These are phyloP conservation scores for Brienomyrus longianalis DNA, from an alignment of 2,113 vertebrate species.

Conservation along the genomic window DNA sequence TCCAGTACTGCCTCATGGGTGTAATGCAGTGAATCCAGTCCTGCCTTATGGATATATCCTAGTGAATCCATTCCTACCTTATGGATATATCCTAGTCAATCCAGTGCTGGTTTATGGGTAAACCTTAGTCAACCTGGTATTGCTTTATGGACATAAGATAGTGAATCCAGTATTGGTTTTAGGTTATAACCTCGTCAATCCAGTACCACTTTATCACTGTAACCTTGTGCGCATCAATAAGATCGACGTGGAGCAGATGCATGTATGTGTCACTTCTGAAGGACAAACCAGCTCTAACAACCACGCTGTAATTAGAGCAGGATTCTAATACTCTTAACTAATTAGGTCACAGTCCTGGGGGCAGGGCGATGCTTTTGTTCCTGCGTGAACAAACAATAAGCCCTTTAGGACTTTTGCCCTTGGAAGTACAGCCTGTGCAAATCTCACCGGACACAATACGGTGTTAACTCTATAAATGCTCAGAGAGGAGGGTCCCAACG, in stretches of 20 bases:
- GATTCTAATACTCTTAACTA: constrained; percentile 13
- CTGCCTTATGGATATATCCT: neutral
- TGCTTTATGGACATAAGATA: neutral
- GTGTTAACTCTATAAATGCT: neutral
- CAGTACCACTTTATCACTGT: neutral
- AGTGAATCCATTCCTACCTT: neutral
- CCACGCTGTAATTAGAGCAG: constrained; percentile 17
- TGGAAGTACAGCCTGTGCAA: neutral
- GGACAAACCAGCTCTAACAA: neutral
- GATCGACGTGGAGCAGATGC: neutral
- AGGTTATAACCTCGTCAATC: neutral
- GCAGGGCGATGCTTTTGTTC: neutral
- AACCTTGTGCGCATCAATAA: neutral
- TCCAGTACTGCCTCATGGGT: neutral
- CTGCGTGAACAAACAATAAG: neutral
- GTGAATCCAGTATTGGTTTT: neutral
- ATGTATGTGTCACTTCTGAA: neutral
- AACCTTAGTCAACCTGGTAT: neutral
- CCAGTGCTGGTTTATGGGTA: neutral
- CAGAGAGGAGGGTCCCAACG: neutral
- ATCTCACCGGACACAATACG: neutral
- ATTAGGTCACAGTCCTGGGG: constrained; percentile 19
- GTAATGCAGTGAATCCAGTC: neutral
- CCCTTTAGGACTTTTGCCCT: neutral
- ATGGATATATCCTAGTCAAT: neutral